Base-by-base conservation (phyloP, 2,797 vertebrate genomes). In the Crenichthys baileyi region DNA sequence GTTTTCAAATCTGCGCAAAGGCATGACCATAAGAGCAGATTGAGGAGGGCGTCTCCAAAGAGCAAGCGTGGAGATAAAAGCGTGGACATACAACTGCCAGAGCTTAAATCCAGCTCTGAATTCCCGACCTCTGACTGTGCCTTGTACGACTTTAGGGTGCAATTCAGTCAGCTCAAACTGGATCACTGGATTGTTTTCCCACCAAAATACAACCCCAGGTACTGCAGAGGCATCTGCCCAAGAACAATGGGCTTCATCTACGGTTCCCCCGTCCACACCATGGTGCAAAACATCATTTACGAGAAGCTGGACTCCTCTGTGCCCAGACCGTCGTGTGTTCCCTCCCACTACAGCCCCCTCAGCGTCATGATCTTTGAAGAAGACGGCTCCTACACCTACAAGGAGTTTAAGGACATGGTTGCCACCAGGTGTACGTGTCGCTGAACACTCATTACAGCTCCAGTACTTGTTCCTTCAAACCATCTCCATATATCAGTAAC, bases 371-470 rank as follows among this genome's bases (percentile, higher is more conserved):
- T 97, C 79, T 92, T 98, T 8, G 97, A 99, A 89, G 95, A 96
- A 0, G 98, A 98, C 0, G 96, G 97, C 78, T 99, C 98, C 58
- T 97, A 98, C 0, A 96, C 95, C 78, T 98, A 98, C 88, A 98
- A 98, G 83, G 97, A 99, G 86, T 99, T 98, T 8, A 96, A 97
- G 80, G 96, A 99, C 44, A 99, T 99, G 98, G 96, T 99, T 7
- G 98, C 98, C 4, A 99, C 96, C 0, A 95, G 90, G 75, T 99
- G 98, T 88, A 99, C 98, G 5, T 99, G 98, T 87, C 97, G 97
- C 46, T 99, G 91, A 93, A 48, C 46, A 46, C 0, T 36, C 24
- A 4, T 24, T 22, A 15, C 36, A 5, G 31, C 11, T 22, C 7
- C 16, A 7, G 22, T 39, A 41, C 16, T 22, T 2, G 68, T 51